phyloP scores from a whole-genome alignment of 2,113 vertebrate genomes.

The Gasterosteus nipponicus region DNA sequence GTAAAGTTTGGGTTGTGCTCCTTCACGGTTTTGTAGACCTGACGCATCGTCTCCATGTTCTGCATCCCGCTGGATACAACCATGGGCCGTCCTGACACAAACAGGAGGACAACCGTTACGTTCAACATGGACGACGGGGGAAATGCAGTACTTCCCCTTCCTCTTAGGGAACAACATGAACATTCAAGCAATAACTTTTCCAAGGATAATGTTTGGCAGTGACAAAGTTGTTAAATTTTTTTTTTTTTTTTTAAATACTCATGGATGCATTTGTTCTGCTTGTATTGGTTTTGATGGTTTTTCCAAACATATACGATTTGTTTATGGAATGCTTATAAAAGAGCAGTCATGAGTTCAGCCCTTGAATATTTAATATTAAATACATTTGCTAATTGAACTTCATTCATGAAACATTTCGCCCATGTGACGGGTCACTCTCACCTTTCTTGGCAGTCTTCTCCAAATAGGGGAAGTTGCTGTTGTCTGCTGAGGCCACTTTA shows the following conservation, averaged over 20 bases:
- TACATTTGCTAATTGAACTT: not conserved
- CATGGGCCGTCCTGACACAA: conserved; percentile 91
- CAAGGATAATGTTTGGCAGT: too few species aligned
- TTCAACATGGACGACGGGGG: not conserved
- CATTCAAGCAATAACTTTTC: not conserved
- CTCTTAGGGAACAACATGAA: not conserved
- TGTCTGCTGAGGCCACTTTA: conserved; percentile 97
- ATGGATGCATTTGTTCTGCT: too few species aligned
- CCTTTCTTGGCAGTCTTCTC: conserved; percentile 96
- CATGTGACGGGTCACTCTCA: conserved; percentile 50
- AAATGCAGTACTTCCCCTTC: not conserved
- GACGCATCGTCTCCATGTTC: conserved; percentile 93
- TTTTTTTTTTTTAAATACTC: too few species aligned
- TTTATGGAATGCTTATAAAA: too few species aligned
- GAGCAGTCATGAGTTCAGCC: too few species aligned
- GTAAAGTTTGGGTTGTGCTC: conserved; percentile 92
- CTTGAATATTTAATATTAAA: not conserved
- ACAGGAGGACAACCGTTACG: not conserved
- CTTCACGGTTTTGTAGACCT: conserved; percentile 92
- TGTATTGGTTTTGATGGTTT: too few species aligned
- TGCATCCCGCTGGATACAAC: conserved; percentile 99
- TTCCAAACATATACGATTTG: too few species aligned
- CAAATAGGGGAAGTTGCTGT: conserved; percentile 96
- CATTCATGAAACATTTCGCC: not conserved
- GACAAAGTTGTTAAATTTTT: too few species aligned